phyloP scores from a whole-genome alignment of 2,888 invertebrate genomes.

The Chironomus tentans region DNA sequence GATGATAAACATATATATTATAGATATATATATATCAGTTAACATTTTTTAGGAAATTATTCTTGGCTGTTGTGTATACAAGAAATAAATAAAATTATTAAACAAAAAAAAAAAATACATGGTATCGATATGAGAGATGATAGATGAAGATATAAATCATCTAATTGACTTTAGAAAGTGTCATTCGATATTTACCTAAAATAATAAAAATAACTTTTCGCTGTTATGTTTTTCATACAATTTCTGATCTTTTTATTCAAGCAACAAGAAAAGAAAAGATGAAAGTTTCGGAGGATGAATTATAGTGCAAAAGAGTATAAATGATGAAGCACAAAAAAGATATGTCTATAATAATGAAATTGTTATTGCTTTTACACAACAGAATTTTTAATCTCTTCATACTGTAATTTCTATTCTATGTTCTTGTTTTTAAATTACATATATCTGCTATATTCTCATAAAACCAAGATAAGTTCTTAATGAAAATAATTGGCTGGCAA shows the following conservation, averaged over 20 bases:
- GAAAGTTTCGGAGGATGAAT: background rate
- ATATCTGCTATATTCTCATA: background rate
- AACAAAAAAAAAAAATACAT: background rate
- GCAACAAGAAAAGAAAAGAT: background rate
- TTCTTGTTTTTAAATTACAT: background rate
- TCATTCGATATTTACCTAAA: too few species aligned
- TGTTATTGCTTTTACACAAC: conserved; percentile 16
- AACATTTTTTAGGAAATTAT: conserved; percentile 22
- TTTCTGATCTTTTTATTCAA: too few species aligned
- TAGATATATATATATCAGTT: conserved; percentile 1
- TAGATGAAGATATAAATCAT: too few species aligned
- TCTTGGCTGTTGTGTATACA: conserved; percentile 25
- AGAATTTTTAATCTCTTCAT: background rate
- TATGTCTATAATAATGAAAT: background rate
- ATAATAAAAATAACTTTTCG: too few species aligned
- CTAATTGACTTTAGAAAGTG: too few species aligned
- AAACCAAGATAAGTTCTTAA: background rate
- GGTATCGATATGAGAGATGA: too few species aligned
- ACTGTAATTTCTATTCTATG: background rate
- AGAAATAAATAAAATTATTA: background rate
- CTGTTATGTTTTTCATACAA: too few species aligned
- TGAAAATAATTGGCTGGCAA: too few species aligned
- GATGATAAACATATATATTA: background rate
- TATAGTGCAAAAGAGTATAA: too few species aligned
- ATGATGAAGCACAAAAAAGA: background rate